These are phyloP conservation scores for Diorhabda carinulata DNA, from an alignment of 1,140 invertebrate species.

Conservation along the genomic window DNA sequence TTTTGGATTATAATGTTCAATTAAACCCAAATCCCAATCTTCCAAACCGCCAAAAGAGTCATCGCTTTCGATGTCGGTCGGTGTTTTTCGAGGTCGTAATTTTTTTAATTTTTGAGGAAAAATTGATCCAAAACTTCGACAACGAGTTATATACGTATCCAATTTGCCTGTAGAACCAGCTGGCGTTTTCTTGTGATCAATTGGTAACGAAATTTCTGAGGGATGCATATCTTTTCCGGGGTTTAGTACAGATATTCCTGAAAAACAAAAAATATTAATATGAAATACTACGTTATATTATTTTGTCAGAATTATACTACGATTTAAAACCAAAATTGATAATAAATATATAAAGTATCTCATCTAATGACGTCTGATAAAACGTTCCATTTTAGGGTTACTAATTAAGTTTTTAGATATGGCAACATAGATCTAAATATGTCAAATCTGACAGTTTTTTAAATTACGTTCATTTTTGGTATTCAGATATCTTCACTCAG, in stretches of 20 bases:
- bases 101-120: conserved; percentile 45
- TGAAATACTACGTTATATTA: not conserved
- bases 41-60: conserved; percentile 48
- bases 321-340: not conserved
- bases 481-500: too few species aligned
- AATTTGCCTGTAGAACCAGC: conserved; percentile 36
- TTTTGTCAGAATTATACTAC: too few species aligned
- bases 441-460: too few species aligned
- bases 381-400: too few species aligned
- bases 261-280: not conserved
- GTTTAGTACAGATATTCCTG: conserved; percentile 16
- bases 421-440: too few species aligned
- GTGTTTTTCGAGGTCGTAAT: conserved; percentile 36
- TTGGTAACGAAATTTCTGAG: conserved; percentile 39
- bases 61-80: conserved; percentile 45
- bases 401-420: too few species aligned
- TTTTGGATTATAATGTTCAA: conserved; percentile 47
- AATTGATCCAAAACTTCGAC: conserved; percentile 47
- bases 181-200: conserved; percentile 38
- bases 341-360: not conserved
- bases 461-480: too few species aligned
- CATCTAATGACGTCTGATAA: not conserved
- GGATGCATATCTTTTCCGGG: conserved; percentile 16
- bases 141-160: conserved; percentile 47
- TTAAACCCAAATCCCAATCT: conserved; percentile 48